phyloP scores from a whole-genome alignment of 2,888 invertebrate species.

The Notodonta ziczac region DNA sequence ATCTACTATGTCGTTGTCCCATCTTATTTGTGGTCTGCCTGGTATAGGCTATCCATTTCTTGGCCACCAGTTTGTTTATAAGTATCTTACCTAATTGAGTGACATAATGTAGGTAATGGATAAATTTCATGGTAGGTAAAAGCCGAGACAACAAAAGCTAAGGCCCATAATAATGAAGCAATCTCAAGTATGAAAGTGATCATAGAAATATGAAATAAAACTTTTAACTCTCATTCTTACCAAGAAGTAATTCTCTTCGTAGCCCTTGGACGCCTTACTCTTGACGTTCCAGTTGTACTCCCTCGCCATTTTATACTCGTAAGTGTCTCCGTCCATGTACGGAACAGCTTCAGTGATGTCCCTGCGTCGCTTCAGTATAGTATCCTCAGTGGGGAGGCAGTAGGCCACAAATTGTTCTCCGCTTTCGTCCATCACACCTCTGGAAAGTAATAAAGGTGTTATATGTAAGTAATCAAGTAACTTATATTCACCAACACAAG shows the following conservation, averaged over 20 bases:
- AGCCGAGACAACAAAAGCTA: too few species aligned
- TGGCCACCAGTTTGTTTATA: too few species aligned
- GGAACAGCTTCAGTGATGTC: slow-evolving; percentile 91
- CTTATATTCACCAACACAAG: too few species aligned
- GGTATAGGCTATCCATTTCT: too few species aligned
- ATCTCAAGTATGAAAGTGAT: too few species aligned
- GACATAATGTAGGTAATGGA: too few species aligned
- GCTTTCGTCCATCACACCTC: slow-evolving; percentile 99
- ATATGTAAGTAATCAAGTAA: not conserved
- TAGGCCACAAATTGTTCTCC: slow-evolving; percentile 99
- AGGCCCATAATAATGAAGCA: too few species aligned
- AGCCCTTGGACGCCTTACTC: slow-evolving; percentile 97
- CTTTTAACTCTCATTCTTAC: slow-evolving; percentile 62
- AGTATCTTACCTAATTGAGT: too few species aligned
- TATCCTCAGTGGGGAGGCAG: slow-evolving; percentile 97
- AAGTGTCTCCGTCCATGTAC: slow-evolving; percentile 95
- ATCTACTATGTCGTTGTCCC: too few species aligned
- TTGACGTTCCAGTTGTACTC: slow-evolving; percentile 99
- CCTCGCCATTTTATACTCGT: slow-evolving; percentile 98
- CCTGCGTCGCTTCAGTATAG: slow-evolving; percentile 93
- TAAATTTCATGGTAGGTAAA: too few species aligned
- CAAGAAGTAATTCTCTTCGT: slow-evolving; percentile 99
- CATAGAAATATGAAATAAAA: too few species aligned
- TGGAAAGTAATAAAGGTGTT: slow-evolving; percentile 61
- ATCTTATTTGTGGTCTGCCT: too few species aligned